Base-by-base conservation (phyloP, 2,888 invertebrate species). In the Lepidocyrtoides sp. region DNA sequence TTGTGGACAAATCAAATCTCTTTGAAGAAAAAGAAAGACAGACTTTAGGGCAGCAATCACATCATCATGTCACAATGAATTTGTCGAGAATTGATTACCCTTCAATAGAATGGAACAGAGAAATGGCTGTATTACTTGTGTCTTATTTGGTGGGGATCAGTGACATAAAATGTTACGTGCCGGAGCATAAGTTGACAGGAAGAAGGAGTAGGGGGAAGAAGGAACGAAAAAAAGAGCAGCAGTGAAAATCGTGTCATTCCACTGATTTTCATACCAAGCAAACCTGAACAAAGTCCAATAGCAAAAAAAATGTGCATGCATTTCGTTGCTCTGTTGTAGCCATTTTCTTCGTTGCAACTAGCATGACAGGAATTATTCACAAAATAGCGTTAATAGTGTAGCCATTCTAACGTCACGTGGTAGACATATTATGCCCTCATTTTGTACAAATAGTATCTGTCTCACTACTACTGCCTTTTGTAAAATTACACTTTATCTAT, bases 121-220 rank as follows among this genome's bases (percentile, higher is more conserved):
- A 20, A 69, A 69, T 75, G 48, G 26, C 48, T 17, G 26, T 44
- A 75, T 72, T 72, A 41, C 75, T 75, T 75, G 44, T 17, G 44
- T 44, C 12, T 23, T 44, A 23, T 72, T 44, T 72, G 72, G 44
- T 75, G 23, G 75, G 44, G n/a, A n/a, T n/a, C n/a, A n/a, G n/a
- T n/a, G n/a, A n/a, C n/a, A n/a, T n/a, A n/a, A 75, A 75, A 75
- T 48, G 26, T 26, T 66, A 88, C 88, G 88, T 88, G 88, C 72
- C 81, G 51, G 69, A 60, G 81, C 88, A 88, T 82, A 88, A 88
- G 72, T 69, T 88, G 36, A 23, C 2, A 14, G 72, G 41, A 29
- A 44, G 29, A 44, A 44, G 41, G 72, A 72, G 23, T 10, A 29
- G 41, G 41, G 14, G 2, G 69, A 66, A 41, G 20, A 26, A 29